A percentile compares a stretch with the other conserved stretches of the same genome.
Conservation (phyloP, 2,113 vertebrate species). For the Scopus umbretta region DNA sequence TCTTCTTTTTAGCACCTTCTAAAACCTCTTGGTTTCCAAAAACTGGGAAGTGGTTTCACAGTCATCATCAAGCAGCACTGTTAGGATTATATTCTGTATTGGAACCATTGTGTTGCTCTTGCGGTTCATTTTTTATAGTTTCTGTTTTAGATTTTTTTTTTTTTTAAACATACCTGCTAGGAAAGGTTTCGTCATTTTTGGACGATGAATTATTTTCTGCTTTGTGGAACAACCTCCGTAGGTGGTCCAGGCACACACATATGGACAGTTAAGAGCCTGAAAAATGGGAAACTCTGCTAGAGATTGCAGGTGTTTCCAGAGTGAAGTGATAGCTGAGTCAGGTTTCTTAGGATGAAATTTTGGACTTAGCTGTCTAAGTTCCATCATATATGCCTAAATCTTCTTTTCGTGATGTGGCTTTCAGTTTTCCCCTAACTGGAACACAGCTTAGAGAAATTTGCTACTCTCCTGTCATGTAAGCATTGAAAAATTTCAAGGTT, state of each 20-base stretch:
- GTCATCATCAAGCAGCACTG: not conserved
- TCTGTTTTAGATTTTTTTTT: not conserved
- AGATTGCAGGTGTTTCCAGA: not conserved
- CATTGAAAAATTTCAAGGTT: not conserved
- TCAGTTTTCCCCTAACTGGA: not conserved
- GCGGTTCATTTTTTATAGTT: not conserved
- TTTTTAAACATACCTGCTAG: not conserved
- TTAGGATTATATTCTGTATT: not conserved
- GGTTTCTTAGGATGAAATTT: not conserved
- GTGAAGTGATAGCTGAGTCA: not conserved
- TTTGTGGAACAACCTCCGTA: not conserved
- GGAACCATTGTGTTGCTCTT: not conserved
- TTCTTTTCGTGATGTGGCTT: not conserved
- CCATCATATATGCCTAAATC: not conserved
- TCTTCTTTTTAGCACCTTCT: not conserved
- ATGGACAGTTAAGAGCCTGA: not conserved
- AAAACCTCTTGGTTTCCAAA: not conserved
- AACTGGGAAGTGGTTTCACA: rapidly evolving
- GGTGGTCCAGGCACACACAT: not conserved
- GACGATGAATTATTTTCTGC: not conserved
- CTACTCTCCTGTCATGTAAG: not conserved
- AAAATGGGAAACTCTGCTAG: not conserved
- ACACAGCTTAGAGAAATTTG: not conserved
- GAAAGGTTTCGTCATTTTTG: not conserved
- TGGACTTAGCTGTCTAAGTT: not conserved